Base-by-base conservation (phyloP, 1,140 invertebrate genomes). In the Drosophila yakuba region DNA sequence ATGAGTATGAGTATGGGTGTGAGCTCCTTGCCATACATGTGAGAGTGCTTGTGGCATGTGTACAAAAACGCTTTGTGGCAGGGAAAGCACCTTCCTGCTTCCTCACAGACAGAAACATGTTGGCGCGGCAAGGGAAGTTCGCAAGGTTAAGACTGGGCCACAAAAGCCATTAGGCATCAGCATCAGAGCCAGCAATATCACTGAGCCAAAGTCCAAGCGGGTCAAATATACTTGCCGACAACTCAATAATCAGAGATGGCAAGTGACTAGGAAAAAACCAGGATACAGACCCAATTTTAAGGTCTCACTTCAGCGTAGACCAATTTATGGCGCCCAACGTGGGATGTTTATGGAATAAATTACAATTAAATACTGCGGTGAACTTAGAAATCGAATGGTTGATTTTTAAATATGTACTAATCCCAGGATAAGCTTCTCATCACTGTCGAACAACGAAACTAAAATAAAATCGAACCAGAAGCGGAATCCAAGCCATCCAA, bases 81-180 rank as follows among this genome's bases (percentile, higher is more conserved):
- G 20, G 68, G 52, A 17, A 71, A 58, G 68, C 72, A 76, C 60
- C 71, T 76, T 76, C 69, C 50, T 63, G 57, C 68, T 44, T 36
- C 17, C 28, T n/a, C 6, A 50, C 44, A n/a, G 23, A 44, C 39
- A 39, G 41, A 69, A 43, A 39, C 8, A 20, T 56, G 20, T 69
- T n/a, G 32, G 14, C 5, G 17, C 32, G 32, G 0, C 10, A 11
- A 10, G 56, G 20, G 20, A 17, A 41, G 68, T 41, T 67, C 56
- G 32, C 74, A 78, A 85, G 82, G 78, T 85, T 85, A 86, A 85
- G 77, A 85, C 81, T 75, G 74, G 73, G 64, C 78, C 81, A 80
- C 82, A 85, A 81, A 85, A 81, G 68, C 77, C 81, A 84, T 84
- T 84, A 85, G 77, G 77, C 77, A 76, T 72, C 47, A 56, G 45